Base-by-base conservation (phyloP, 2,113 vertebrate species). In the Antennarius striatus region DNA sequence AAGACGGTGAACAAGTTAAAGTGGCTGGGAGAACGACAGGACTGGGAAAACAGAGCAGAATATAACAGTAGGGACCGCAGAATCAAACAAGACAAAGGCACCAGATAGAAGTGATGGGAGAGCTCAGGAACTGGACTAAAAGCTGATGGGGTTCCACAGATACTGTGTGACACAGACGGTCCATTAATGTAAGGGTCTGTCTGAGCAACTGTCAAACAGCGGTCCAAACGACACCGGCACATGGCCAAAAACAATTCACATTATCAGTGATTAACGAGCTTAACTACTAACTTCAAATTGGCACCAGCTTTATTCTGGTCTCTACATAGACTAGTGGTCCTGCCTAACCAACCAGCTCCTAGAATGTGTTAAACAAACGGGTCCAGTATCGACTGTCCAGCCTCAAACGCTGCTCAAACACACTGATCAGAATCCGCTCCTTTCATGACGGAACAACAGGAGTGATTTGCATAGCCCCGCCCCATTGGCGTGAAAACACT, bases 1-100 rank as follows among this genome's bases (percentile, higher is more conserved):
- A 51, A 71, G 28, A 65, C 51, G 46, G 51, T 49, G 42, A 69
- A 68, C 40, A 56, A 16, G 28, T 53, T 40, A 30, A 28, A 14
- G 14, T 52, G 48, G 49, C 40, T 56, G 22, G 13, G 29, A 48
- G 40, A 42, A 58, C 11, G 54, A 60, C 56, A 10, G 29, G 29
- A 46, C 53, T 39, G 46, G 29, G 29, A 63, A 17, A 54, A 49
- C 48, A 60, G 36, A 0, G 30, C 10, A 42, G 15, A 7, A 32
- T n/a, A 59, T 30, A 45, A 59, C 7, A 36, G 3, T 11, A 16
- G 12, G 8, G 12, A 22, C 51, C 0, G 30, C 7, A 56, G 15
- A 17, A 49, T 1, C 12, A 3, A 62, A 54, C 17, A 8, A n/a
- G 45, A 51, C 10, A 29, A 45, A 11, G 11, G 11, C 43, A 45